Conservation (phyloP, 2,888 invertebrate genomes). For the Celastrina argiolus region DNA sequence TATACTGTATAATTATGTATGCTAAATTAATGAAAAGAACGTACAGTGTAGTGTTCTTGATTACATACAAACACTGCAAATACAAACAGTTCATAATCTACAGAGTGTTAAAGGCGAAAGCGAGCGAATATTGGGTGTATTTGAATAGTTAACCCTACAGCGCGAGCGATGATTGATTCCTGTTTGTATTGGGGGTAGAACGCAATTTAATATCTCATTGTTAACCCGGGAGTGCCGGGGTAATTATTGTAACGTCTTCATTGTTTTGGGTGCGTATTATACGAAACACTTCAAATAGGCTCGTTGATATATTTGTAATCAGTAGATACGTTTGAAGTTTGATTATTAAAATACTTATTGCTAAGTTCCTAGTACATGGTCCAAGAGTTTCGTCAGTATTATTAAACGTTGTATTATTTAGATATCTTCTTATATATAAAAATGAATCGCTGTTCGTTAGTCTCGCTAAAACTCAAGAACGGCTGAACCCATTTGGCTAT, state of each 20-base stretch:
- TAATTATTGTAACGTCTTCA: slow-evolving; percentile 61
- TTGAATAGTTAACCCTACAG: slow-evolving; percentile 69
- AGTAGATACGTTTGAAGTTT: not conserved
- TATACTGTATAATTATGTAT: too few relatives aligned
- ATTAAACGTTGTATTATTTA: too few relatives aligned
- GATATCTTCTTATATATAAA: too few relatives aligned
- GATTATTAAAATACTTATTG: not conserved
- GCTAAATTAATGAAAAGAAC: too few relatives aligned
- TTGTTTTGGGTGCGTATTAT: slow-evolving; percentile 45
- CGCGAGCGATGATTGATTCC: slow-evolving; percentile 73
- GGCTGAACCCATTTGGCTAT: too few relatives aligned
- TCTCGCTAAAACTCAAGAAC: too few relatives aligned
- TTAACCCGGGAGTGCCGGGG: slow-evolving; percentile 57
- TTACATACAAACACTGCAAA: not conserved
- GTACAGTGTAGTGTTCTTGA: too few relatives aligned
- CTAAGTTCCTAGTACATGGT: too few relatives aligned
- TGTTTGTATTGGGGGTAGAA: slow-evolving; percentile 64
- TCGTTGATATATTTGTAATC: not conserved
- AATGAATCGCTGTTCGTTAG: too few relatives aligned
- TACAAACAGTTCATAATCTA: not conserved
- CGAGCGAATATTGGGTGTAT: slow-evolving; percentile 55
- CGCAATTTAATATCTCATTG: slow-evolving; percentile 74
- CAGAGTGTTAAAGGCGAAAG: not conserved
- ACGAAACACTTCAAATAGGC: slow-evolving; percentile 5
- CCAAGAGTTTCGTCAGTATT: too few relatives aligned